Base-by-base conservation (phyloP, 2,797 vertebrate species). In the Enteromius radiatus region DNA sequence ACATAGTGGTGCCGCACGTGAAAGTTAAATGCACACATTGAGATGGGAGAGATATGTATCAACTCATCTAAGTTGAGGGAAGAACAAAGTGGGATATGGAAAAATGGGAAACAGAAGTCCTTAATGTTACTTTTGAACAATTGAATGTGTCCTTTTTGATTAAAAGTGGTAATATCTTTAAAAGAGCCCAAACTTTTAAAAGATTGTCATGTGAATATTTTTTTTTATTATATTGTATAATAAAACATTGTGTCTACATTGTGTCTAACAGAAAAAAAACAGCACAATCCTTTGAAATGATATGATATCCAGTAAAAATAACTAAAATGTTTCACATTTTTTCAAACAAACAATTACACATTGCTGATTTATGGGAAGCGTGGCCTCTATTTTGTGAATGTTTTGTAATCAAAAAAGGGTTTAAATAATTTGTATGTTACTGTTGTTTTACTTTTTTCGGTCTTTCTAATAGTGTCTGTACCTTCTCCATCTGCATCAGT, bases 401-500 rank as follows among this genome's bases (percentile, higher is more conserved):
- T 15, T 41, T n/a, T 52, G 9, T 56, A 47, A 45, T 8, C n/a
- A 10, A 56, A 56, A 23, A 21, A 5, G 45, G 1, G 6, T 10
- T 73, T 45, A n/a, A 52, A 33, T 52, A 0, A 21, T 33, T 21
- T 3, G 0, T 52, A n/a, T 4, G 12, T 70, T 69, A 26, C 28
- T 33, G 10, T 7, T 33, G 6, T 56, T 54, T 74, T n/a, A 54
- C 28, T 41, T n/a, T 15, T 68, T 36, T 45, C 23, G 6, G 23
- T 41, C n/a, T 70, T 19, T 56, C 69, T 38, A 5, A n/a, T 19
- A 15, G 26, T 19, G 4, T 41, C 61, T 47, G 61, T 89, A 98
- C 97, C 98, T 87, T 96, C 95, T 49, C 94, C 91, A 0, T 96
- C 91, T 19, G 97, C 96, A 52, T 99, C 98, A 0, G 98, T 99